Evolutionary conservation across 2,888 invertebrate genomes (phyloP), one percentile per base, ranked within the genome.

Genomic region (Idaea dimidiata): DNA sequence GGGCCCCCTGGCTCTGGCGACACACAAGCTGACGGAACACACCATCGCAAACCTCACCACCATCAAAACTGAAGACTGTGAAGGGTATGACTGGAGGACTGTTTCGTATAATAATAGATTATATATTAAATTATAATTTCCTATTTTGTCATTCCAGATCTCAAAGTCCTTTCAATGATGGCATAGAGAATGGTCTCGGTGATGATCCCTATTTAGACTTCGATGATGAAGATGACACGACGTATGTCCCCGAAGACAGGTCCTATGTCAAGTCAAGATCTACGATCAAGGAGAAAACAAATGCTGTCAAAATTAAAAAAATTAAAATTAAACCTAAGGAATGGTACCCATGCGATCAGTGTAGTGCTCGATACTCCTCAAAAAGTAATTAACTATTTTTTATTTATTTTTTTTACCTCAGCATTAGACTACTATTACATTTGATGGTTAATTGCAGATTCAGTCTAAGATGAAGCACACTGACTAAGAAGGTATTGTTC

Each of bases 281-380:
- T 81, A 76, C 66, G 32, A 16, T 72, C 72, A 33, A 63, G 73
- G 5, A 66, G 65, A 63, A 73, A 75, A 66, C 79, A 76, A 70
- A 72, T 68, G 62, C 66, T 77, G 58, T 68, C 74, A 0, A 65
- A n/a, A 64, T 71, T 32, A 69, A 72, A 14, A n/a, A n/a, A n/a
- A n/a, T n/a, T n/a, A 77, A 66, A 31, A 80, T 74, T 64, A 75
- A 73, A 70, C 73, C 66, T 4, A 82, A 90, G 76, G 79, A 77
- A 1, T 73, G 87, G 70, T 85, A 89, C 68, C 81, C 82, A 56
- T 91, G 91, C 70, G 90, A 90, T 62, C 86, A 88, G 71, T 91
- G 91, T 59, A 82, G 82, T 61, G 86, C 89, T 56, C 86, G 87
- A 72, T 91, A 89, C 70, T 82, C 86, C 0, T 86, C 88, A 54